Evolutionary conservation across 2,888 invertebrate genomes (phyloP), one percentile per base, ranked within the genome.

Genomic region (Masnerella sp.): DNA sequence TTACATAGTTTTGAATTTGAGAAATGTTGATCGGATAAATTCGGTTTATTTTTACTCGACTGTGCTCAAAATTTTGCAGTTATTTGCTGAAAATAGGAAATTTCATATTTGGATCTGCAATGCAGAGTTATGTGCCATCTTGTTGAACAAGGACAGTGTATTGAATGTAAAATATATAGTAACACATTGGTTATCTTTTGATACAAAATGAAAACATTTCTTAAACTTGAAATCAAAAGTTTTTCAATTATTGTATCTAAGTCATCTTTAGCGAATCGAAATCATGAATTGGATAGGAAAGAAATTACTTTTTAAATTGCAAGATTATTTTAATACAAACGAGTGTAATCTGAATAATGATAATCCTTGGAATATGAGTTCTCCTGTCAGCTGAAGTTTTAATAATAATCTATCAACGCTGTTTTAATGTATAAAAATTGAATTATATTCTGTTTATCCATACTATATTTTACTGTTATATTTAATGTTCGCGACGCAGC

Each of bases 391-490:
- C 12, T 12, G 18, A 8, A 20, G 36, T 52, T 52, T 52, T 52
- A 52, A 38, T 17, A 7, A 5, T 51, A 5, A 8, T 38, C 11
- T 38, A 17, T 17, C 9, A 9, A 11, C 0, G 20, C 32, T 20
- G 25, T 42, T 56, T 56, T 56, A 56, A 42, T 32, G 32, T 17
- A 22, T 8, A 47, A 47, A 38, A 20, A 18, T 42, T 40, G n/a
- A 22, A 62, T 42, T 40, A 12, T 51, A 40, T 51, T 62, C 43
- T 62, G n/a, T 47, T 5, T 28, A 61, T 11, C 5, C n/a, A 17
- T 30, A 11, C 11, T 34, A 18, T 45, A 18, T 64, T 56, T 47
- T 61, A 49, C 18, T 38, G 17, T 40, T n/a, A n/a, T 38, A 49
- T 40, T 59, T 49, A 30, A 36, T 40, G 22, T 59, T 49, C 20